Conservation (phyloP, 2,113 vertebrate species). For the Paralichthys olivaceus region DNA sequence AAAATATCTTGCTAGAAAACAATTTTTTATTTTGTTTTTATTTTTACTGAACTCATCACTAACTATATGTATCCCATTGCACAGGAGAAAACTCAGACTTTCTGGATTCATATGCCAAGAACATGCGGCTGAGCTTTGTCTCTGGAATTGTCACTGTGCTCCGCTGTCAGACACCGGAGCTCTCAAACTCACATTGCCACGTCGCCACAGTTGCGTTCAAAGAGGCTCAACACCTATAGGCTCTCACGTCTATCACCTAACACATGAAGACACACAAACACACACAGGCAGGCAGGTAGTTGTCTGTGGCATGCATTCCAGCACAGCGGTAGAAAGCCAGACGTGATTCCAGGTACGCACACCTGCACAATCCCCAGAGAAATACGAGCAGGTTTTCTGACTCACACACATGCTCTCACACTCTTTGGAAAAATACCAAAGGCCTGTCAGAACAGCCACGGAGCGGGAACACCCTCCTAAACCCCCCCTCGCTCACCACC, state of each 20-base stretch:
- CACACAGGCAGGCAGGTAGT: not conserved
- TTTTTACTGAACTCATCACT: not conserved
- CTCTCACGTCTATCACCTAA: slow-evolving; percentile 32
- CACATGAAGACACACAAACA: slow-evolving; percentile 7
- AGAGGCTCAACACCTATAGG: slow-evolving; percentile 38
- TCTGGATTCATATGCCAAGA: no score
- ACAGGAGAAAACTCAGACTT: no score
- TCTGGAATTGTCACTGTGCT: slow-evolving; percentile 12
- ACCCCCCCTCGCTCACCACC: slow-evolving; percentile 19
- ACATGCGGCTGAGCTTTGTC: not conserved
- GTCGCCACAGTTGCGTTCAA: slow-evolving; percentile 8
- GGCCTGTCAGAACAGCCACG: slow-evolving; percentile 76
- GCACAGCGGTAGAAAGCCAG: slow-evolving; percentile 35
- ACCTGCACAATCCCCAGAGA: slow-evolving; percentile 59
- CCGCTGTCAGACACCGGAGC: not conserved
- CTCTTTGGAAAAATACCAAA: slow-evolving; percentile 74
- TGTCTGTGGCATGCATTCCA: no score
- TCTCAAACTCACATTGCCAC: slow-evolving; percentile 2
- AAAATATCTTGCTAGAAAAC: no score
- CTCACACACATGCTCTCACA: slow-evolving; percentile 24
- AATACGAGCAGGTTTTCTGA: slow-evolving; percentile 48
- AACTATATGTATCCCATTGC: no score
- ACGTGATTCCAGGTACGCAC: slow-evolving; percentile 42
- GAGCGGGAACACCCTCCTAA: slow-evolving; percentile 27
- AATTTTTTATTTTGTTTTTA: not conserved